Conservation (phyloP, 37 sponge, comb jelly and placozoan genomes). For the Axinella damicornis region DNA sequence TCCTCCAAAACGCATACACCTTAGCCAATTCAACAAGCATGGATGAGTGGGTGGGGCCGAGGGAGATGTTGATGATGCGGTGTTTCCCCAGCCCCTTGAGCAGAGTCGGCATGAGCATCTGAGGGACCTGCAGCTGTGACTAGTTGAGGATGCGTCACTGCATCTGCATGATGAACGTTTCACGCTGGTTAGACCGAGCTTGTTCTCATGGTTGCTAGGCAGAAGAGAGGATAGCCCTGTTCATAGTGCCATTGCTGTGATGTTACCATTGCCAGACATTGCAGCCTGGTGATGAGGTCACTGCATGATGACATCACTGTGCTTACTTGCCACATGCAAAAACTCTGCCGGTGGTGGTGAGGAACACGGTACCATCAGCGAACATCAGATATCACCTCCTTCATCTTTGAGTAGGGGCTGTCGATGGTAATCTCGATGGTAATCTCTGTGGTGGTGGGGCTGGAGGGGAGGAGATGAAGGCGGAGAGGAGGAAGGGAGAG, state of each 20-base stretch:
- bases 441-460: slow-evolving; percentile 32
- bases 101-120: slow-evolving; percentile 60
- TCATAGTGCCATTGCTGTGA: too few species aligned
- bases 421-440: too few species aligned
- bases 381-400: slow-evolving; percentile 60
- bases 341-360: slow-evolving; percentile 84
- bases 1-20: slow-evolving; percentile 93
- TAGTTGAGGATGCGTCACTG: slow-evolving; percentile 76
- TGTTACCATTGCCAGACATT: too few species aligned
- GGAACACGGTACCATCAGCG: slow-evolving; percentile 94
- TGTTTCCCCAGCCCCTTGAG: slow-evolving; percentile 87
- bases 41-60: slow-evolving; percentile 92
- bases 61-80: slow-evolving; percentile 84
- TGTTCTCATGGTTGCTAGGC: slow-evolving; percentile 89
- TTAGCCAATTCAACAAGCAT: slow-evolving; percentile 82
- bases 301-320: too few species aligned
- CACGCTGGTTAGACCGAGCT: slow-evolving; percentile 92
- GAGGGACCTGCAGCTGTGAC: slow-evolving; percentile 71
- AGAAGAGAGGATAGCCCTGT: neutral
- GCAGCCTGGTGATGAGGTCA: too few species aligned
- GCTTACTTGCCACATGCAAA: slow-evolving; percentile 93
- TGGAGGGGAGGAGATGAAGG: neutral
- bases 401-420: slow-evolving; percentile 34
- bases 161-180: slow-evolving; percentile 91
- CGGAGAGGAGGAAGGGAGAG: too few species aligned